Conservation (phyloP, 2,888 invertebrate genomes). For the Nyleta sp. region DNA sequence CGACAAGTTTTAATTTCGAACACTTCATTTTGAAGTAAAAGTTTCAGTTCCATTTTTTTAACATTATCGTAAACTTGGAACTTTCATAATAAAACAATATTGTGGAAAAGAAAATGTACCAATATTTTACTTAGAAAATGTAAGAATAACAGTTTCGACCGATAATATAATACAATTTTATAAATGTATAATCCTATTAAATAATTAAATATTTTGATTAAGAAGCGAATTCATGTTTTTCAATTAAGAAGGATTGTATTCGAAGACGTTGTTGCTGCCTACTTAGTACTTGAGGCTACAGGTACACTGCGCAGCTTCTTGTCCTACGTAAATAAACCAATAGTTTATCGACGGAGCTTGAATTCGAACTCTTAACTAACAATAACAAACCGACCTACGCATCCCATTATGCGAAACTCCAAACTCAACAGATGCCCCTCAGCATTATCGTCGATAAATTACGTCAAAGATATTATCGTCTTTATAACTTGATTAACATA, state of each 20-base stretch:
- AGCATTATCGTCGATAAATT: slow-evolving; percentile 55
- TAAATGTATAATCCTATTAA: slow-evolving; percentile 23
- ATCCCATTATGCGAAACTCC: slow-evolving; percentile 61
- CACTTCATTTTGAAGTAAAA: too few relatives aligned
- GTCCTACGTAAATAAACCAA: slow-evolving; percentile 65
- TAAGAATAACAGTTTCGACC: too few relatives aligned
- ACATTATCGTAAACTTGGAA: too few relatives aligned
- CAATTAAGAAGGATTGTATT: slow-evolving; percentile 55
- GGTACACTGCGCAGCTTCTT: slow-evolving; percentile 37
- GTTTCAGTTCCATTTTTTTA: too few relatives aligned
- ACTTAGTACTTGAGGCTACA: slow-evolving; percentile 58
- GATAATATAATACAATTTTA: neutral
- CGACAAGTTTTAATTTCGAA: too few relatives aligned
- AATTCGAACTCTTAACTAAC: slow-evolving; percentile 64
- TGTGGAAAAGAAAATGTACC: too few relatives aligned
- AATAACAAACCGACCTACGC: slow-evolving; percentile 62
- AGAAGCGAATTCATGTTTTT: slow-evolving; percentile 39
- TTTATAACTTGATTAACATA: slow-evolving; percentile 60
- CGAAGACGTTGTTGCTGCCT: slow-evolving; percentile 38
- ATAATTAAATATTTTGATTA: slow-evolving; percentile 33
- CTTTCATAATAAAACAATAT: too few relatives aligned
- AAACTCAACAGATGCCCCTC: slow-evolving; percentile 37
- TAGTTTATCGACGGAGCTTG: slow-evolving; percentile 60
- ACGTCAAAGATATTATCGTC: slow-evolving; percentile 55
- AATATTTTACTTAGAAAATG: too few relatives aligned